Evolutionary conservation across 2,113 vertebrate species (phyloP), one percentile per base, ranked within the genome.

Genomic region (Chamaetylas fuelleborni): DNA sequence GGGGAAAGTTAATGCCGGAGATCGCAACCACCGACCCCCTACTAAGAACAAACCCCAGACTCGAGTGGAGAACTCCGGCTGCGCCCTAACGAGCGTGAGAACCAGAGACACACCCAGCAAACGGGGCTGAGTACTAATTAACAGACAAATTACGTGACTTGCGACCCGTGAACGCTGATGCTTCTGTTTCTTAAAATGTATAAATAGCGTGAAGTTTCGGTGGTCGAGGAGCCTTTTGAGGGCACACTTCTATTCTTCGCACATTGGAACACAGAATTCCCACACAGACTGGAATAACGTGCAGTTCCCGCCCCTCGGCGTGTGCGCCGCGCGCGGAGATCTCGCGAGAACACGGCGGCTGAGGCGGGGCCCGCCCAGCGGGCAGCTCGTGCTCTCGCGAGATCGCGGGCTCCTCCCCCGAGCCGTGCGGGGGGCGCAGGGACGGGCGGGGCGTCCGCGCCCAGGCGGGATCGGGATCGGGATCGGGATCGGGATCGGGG

Each of bases 271-370:
- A 5, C 23, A 5, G 5, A 12, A n/a, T 5, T 69, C 33, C 23
- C 23, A 8, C 14, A 1, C 7, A 26, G 4, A 4, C 22, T 0
- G 15, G 3, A n/a, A 5, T 4, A 15, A 8, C 20, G 3, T 13
- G 0, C 3, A 6, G 0, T 4, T 4, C 6, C 45, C 22, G 1
- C 17, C 11, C 7, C 25, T 3, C 20, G 4, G 3, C 0, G 38
- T 0, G 8, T 1, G 4, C 20, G 2, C 14, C 1, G 11, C 3
- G 3, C 6, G 9, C 16, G 1, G 6, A 25, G 3, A 34, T 65
- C 50, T 80, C 66, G 76, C 66, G 86, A 88, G 57, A 88, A 23
- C 31, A 40, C 11, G 16, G 28, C 3, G 3, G 17, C 8, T 5
- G 6, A 26, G 22, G 4, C 6, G 1, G 12, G 4, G 9, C 23